A percentile compares a stretch with the other conserved stretches of the same genome.
phyloP scores from a whole-genome alignment of 2,888 invertebrate genomes.

The Iselma pallidipennis region DNA sequence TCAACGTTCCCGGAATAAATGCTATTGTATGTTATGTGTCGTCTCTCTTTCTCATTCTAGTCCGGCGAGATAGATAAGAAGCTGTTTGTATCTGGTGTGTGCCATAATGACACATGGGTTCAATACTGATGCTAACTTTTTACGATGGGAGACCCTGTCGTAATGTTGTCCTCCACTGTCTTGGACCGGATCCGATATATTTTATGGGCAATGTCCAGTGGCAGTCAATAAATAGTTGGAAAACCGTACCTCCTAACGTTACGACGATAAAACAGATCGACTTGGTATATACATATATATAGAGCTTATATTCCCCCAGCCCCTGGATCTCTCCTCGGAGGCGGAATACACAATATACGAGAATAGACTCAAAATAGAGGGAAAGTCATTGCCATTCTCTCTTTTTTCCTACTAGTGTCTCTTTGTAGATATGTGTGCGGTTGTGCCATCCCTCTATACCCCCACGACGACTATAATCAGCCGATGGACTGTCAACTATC shows the following conservation, averaged over 20 bases:
- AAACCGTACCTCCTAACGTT: constrained; percentile 44
- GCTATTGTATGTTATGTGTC: background rate
- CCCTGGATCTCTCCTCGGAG: constrained; percentile 47
- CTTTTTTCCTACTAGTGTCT: constrained; percentile 8
- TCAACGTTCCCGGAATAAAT: background rate
- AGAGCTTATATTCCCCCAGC: no score
- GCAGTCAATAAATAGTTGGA: constrained; percentile 57
- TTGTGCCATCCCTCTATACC: background rate
- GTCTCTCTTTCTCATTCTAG: background rate
- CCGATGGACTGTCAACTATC: constrained; percentile 44
- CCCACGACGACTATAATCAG: constrained; percentile 46
- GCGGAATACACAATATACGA: constrained; percentile 53
- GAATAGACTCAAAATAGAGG: constrained; percentile 30
- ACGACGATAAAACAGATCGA: constrained; percentile 45
- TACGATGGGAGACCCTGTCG: constrained; percentile 48
- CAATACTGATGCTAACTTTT: constrained; percentile 51
- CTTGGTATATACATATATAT: no score
- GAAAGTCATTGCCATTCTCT: background rate
- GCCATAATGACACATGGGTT: constrained; percentile 52
- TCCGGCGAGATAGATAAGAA: constrained; percentile 36
- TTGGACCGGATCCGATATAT: constrained; percentile 56
- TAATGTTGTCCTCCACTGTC: constrained; percentile 42
- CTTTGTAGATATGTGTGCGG: background rate
- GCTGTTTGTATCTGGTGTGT: constrained; percentile 53
- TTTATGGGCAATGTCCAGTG: constrained; percentile 57